phyloP scores from a whole-genome alignment of 2,113 vertebrate genomes.

The Stictonetta naevosa region DNA sequence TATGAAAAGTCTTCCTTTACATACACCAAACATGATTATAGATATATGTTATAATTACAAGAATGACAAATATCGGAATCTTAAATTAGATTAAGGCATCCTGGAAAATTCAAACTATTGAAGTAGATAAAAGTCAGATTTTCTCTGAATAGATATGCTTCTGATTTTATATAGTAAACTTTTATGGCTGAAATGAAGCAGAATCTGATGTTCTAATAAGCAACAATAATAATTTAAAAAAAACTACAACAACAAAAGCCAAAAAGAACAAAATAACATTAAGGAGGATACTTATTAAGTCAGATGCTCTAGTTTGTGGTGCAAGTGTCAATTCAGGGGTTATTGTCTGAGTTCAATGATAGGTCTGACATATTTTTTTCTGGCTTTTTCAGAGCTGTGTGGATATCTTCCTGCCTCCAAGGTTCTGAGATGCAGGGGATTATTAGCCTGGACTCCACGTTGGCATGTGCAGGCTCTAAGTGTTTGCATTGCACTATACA shows the following conservation, averaged over 20 bases:
- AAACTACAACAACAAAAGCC: too few relatives aligned
- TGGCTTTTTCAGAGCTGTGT: neutral
- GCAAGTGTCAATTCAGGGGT: neutral
- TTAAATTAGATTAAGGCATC: neutral
- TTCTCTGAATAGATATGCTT: neutral
- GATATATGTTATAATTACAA: constrained; percentile 14
- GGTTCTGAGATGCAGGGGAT: neutral
- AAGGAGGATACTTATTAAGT: neutral
- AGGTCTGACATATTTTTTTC: neutral
- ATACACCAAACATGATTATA: constrained; percentile 38
- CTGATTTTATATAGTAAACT: neutral
- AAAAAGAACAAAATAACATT: neutral
- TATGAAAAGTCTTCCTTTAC: constrained; percentile 54
- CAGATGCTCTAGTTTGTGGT: neutral
- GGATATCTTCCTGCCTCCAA: neutral
- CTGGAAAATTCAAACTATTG: neutral
- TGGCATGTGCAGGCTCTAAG: neutral
- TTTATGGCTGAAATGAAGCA: neutral
- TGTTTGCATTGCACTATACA: neutral
- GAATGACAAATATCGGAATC: constrained; percentile 10
- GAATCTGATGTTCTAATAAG: neutral
- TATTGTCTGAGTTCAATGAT: neutral
- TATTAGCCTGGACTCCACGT: neutral
- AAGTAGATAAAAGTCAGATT: neutral
- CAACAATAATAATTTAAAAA: neutral